Conservation (phyloP, 1,140 invertebrate species). For the Dufourea novaeangliae region DNA sequence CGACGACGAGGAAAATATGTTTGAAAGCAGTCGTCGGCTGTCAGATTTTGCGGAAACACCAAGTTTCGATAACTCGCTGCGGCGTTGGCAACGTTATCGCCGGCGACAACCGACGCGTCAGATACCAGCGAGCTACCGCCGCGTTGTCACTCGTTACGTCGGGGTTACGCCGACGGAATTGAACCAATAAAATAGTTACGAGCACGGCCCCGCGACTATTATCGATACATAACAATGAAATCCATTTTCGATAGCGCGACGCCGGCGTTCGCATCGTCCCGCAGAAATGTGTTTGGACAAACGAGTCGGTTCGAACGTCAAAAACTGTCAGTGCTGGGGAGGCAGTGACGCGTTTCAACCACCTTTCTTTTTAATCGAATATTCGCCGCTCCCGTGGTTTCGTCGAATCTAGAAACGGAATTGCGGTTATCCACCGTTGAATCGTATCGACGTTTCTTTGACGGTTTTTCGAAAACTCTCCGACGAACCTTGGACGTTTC, state of each 20-base stretch:
- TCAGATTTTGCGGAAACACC: background rate
- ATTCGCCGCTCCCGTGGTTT: background rate
- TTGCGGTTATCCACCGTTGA: background rate
- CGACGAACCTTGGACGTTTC: background rate
- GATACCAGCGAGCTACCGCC: background rate
- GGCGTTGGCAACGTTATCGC: constrained; percentile 4
- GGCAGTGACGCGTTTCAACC: background rate
- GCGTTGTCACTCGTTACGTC: constrained; percentile 38
- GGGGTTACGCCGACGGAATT: constrained; percentile 33
- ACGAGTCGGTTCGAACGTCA: background rate
- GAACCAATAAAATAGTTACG: constrained; percentile 50
- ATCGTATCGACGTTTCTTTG: constrained; percentile 22
- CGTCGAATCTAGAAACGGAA: background rate
- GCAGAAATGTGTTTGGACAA: constrained; percentile 24
- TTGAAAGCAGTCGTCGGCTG: too few species aligned
- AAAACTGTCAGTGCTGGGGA: background rate
- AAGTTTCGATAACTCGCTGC: constrained; percentile 28
- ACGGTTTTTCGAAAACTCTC: background rate
- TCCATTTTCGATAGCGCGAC: constrained; percentile 14
- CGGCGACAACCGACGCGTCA: constrained; percentile 31
- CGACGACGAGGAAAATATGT: constrained; percentile 2
- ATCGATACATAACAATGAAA: constrained; percentile 45
- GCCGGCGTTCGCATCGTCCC: background rate
- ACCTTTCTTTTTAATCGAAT: constrained; percentile 4
- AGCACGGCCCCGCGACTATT: constrained; percentile 10